Base-by-base conservation (phyloP, 2,888 invertebrate species). In the Aphrophora alni region DNA sequence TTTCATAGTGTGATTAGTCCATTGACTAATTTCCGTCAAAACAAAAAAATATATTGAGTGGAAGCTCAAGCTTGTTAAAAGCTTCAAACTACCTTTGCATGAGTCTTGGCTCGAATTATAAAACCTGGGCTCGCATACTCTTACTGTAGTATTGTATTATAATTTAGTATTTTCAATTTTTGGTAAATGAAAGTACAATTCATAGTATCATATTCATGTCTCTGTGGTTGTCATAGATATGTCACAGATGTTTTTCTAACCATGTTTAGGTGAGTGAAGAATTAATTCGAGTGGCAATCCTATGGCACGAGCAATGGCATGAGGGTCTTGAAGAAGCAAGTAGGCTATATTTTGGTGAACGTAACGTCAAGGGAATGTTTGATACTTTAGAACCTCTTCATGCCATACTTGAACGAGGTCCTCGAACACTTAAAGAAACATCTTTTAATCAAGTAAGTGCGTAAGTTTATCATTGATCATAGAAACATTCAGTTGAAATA, bases 291-390 rank as follows among this genome's bases (percentile, higher is more conserved):
- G 98, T 99, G 0, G 99, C 99, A 0, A 99, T 99, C 84, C 89
- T 99, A 24, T 99, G 99, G 99, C 99, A 99, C 87, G 99, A 99
- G 88, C 93, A 98, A 86, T 99, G 99, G 99, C 98, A 99, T 87
- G 99, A 99, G 88, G 99, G 98, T 0, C 89, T 99, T 25, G 96
- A 97, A 86, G 98, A 99, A 87, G 98, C 98, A 0, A 97, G 96
- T 5, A 90, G 95, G 83, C 89, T 99, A 12, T 99, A 98, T 88
- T 99, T 99, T 88, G 98, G 98, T 1, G 99, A 99, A 88, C 92
- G 95, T 82, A 98, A 99, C 87, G 95, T 98, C 0, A 94, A 95
- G 82, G 98, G 97, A 8, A 99, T 99, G 99, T 95, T 99, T 87
- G 95, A 95, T 84, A 96, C 97, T 0, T 89, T 99, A 81, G 98